phyloP scores from a whole-genome alignment of 1,140 invertebrate species.

The Cherax quadricarinatus region DNA sequence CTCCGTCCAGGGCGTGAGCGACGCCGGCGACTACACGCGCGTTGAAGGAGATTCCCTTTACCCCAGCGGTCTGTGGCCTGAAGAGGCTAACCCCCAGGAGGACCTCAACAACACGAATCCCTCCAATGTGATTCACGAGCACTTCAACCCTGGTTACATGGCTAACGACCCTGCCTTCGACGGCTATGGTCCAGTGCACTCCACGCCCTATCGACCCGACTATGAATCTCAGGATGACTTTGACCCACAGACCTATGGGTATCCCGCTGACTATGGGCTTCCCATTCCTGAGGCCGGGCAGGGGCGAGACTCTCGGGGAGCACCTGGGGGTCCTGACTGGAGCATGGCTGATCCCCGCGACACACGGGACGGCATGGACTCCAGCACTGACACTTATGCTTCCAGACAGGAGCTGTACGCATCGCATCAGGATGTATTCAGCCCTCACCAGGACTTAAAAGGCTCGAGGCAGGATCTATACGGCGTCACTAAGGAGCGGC shows the following conservation, averaged over 20 bases:
- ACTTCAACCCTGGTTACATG: constrained; percentile 72
- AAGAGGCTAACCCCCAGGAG: constrained; percentile 74
- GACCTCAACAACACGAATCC: not conserved
- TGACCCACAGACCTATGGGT: constrained; percentile 76
- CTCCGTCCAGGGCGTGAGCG: constrained; percentile 37
- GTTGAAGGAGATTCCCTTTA: constrained; percentile 83
- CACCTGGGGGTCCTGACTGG: constrained; percentile 27
- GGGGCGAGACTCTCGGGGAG: not conserved
- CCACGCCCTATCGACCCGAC: constrained; percentile 57
- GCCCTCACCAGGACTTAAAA: constrained; percentile 20
- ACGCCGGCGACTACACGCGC: constrained; percentile 82
- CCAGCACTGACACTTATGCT: constrained; percentile 36
- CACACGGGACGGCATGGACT: constrained; percentile 36
- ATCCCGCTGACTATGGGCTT: constrained; percentile 87
- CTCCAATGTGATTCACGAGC: constrained; percentile 64
- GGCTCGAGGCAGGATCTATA: constrained; percentile 59
- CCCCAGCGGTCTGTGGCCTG: constrained; percentile 84
- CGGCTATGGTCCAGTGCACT: constrained; percentile 67
- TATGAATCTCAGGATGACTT: constrained; percentile 74
- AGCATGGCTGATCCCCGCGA: constrained; percentile 37
- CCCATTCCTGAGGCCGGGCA: constrained; percentile 80
- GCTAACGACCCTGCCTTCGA: constrained; percentile 56
- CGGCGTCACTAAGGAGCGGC: constrained; percentile 16
- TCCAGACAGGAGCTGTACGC: constrained; percentile 49
- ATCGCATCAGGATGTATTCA: constrained; percentile 31